A percentile compares a stretch with the other conserved stretches of the same genome.
Evolutionary conservation across 2,797 vertebrate genomes (phyloP).

Genomic region (Gymnothorax reevesii): DNA sequence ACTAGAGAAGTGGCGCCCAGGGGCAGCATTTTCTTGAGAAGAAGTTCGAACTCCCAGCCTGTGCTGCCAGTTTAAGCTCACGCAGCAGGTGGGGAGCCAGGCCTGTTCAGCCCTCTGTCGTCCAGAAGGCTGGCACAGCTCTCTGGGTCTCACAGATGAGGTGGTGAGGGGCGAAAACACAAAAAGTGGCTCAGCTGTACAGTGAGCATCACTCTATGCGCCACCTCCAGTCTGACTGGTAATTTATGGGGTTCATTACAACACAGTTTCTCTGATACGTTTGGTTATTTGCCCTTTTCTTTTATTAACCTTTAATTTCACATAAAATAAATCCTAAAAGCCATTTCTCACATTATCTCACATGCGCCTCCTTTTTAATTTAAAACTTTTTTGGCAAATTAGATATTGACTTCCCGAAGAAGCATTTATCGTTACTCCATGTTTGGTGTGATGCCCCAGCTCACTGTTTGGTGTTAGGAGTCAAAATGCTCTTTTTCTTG

Average conservation of each 20-base stretch:
- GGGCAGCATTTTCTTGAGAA: background rate
- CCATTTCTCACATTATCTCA: conserved; percentile 12
- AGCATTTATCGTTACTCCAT: background rate
- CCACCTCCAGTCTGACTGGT: background rate
- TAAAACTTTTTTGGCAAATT: conserved; percentile 23
- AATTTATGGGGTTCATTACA: conserved; percentile 2
- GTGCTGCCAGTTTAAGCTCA: background rate
- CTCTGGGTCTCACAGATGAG: background rate
- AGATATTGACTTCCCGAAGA: conserved; percentile 2
- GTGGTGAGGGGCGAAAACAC: background rate
- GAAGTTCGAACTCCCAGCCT: background rate
- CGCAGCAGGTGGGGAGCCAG: background rate
- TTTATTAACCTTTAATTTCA: background rate
- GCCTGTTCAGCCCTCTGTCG: background rate
- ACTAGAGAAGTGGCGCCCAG: background rate
- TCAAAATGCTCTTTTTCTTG: background rate
- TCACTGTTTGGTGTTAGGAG: background rate
- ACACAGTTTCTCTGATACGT: background rate
- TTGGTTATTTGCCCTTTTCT: background rate
- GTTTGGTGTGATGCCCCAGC: background rate
- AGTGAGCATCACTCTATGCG: background rate
- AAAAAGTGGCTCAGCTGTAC: background rate
- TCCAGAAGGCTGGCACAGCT: background rate
- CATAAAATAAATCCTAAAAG: conserved; percentile 9
- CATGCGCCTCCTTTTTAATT: conserved; percentile 16